These are phyloP conservation scores for Falco naumanni DNA, from an alignment of 2,797 vertebrate genomes.

Conservation along the genomic window DNA sequence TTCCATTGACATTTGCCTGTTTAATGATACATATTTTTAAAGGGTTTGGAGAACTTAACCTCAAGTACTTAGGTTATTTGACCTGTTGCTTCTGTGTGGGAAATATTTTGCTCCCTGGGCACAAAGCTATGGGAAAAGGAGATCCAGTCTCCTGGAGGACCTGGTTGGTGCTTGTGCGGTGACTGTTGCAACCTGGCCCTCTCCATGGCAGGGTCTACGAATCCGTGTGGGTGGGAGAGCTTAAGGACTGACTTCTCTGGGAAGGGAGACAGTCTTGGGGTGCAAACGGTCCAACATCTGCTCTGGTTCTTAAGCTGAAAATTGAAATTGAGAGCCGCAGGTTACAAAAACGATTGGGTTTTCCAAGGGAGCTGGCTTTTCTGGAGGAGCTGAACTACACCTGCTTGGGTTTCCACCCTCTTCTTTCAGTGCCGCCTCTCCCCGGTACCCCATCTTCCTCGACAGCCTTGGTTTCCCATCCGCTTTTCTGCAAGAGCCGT, in stretches of 20 bases:
- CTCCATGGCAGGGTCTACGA: accelerated
- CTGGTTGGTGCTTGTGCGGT: background rate
- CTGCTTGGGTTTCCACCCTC: background rate
- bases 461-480: background rate
- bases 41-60: conserved; percentile 2
- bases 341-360: background rate
- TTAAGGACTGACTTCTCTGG: background rate
- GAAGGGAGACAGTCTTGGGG: background rate
- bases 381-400: background rate
- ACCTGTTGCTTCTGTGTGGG: background rate
- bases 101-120: background rate
- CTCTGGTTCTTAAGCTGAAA: accelerated
- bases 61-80: background rate
- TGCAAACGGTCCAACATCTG: background rate
- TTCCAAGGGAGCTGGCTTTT: background rate
- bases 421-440: background rate
- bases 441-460: background rate
- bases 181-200: background rate
- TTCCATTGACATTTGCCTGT: conserved; percentile 8
- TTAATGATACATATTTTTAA: background rate
- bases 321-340: background rate
- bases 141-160: background rate
- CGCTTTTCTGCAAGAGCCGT: background rate
- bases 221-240: background rate
- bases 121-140: background rate